Evolutionary conservation across 2,888 invertebrate species (phyloP), one percentile per base, ranked within the genome.

Genomic region (Sphaerophoria taeniata): DNA sequence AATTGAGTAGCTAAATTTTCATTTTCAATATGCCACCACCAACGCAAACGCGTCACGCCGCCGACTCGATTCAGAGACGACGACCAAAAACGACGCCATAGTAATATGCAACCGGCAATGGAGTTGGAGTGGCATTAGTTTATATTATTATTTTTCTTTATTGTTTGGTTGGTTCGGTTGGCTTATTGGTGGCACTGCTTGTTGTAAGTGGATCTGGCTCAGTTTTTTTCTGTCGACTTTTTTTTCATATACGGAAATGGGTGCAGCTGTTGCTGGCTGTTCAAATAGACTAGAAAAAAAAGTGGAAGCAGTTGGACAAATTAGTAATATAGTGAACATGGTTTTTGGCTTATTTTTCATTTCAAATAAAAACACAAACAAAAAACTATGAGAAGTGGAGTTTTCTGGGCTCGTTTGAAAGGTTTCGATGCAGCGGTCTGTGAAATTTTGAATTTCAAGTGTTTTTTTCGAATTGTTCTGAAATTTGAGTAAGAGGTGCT

Each of bases 251-350:
- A 45, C 84, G 84, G 84, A 84, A 84, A 67, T 72, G 61, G 84
- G 84, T 80, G 84, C 84, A 84, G 80, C 80, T 79, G 70, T 31
- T 60, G 65, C 36, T 49, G 49, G 43, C 45, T 80, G 56, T 67
- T 75, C 60, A 67, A 72, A 80, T 33, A 47, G 11, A 34, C 31
- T 31, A 63, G 47, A 0, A 6, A 36, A 36, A 45, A 12, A 45
- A 1, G 31, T 71, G 39, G 65, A 74, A 70, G 67, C 84, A 75
- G 74, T 84, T 76, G 80, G 72, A 72, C 84, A 84, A 84, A 84
- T 84, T 80, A 80, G 84, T 80, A 49, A 71, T 55, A 84, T 2
- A 74, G 58, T 74, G 71, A 63, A 75, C 70, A 69, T 56, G 73
- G 70, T 76, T 79, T 49, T 49, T 16, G 7, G 14, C 2, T 49